Conservation (phyloP, 2,797 vertebrate genomes). For the Jordanella pulchra region DNA sequence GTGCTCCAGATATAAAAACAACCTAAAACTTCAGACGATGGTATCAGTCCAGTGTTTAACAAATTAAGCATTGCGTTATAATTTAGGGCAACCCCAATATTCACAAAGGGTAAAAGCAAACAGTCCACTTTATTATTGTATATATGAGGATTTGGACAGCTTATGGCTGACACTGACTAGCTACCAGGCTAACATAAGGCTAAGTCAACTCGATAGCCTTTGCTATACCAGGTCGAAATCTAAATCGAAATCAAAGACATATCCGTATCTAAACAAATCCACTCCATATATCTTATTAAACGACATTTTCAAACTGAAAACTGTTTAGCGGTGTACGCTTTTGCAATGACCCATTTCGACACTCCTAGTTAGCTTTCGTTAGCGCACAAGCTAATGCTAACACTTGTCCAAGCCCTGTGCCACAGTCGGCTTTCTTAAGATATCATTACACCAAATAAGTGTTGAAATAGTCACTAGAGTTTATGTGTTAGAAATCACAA, state of each 20-base stretch:
- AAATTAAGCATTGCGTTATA: fast-evolving
- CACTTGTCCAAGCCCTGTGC: conserved; percentile 54
- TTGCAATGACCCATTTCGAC: conserved; percentile 40
- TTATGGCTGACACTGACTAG: conserved; percentile 74
- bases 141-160: conserved; percentile 68
- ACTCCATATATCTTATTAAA: fast-evolving
- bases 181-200: conserved; percentile 69
- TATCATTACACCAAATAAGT: conserved; percentile 19
- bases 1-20: conserved; percentile 58
- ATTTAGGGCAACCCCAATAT: neutral
- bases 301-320: neutral
- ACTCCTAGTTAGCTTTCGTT: conserved; percentile 43
- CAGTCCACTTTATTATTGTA: conserved; percentile 56
- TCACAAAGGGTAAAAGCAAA: conserved; percentile 22
- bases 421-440: conserved; percentile 55
- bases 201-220: conserved; percentile 62
- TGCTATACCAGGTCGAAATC: conserved; percentile 58
- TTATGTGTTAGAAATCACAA: fast-evolving
- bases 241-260: neutral
- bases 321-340: neutral
- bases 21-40: conserved; percentile 12
- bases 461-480: neutral
- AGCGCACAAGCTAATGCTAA: conserved; percentile 67
- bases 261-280: neutral
- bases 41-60: neutral